Evolutionary conservation across 2,888 invertebrate species (phyloP).

Genomic region (Polyommatus icarus): DNA sequence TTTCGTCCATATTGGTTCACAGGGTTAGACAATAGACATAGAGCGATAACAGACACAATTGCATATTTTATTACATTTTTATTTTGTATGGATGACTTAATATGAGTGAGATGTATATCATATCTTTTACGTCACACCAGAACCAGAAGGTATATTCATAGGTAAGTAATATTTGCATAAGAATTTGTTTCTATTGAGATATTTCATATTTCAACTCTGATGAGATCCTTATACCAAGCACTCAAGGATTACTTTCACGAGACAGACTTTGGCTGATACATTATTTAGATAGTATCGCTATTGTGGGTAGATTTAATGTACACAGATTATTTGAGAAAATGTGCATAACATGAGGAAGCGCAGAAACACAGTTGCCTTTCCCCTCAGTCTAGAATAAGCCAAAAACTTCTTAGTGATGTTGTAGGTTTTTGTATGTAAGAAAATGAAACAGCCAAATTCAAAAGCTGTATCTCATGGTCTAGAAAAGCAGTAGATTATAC

Average conservation of each 20-base stretch:
- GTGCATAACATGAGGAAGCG: neutral
- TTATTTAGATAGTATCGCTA: neutral
- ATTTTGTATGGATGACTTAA: neutral
- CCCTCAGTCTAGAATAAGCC: neutral
- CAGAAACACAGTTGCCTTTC: neutral
- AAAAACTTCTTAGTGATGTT: no score
- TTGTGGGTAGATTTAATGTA: neutral
- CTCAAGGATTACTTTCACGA: neutral
- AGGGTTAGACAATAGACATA: no score
- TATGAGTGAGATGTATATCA: neutral
- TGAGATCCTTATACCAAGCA: neutral
- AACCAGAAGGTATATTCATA: neutral
- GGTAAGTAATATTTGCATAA: slow-evolving; percentile 11
- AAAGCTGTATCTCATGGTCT: no score
- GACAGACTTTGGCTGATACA: neutral
- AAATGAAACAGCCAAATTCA: no score
- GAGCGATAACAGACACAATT: neutral
- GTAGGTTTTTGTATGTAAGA: no score
- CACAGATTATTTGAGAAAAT: neutral
- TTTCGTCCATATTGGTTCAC: no score
- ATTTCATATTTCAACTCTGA: neutral
- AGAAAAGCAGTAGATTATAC: no score
- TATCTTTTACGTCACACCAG: neutral
- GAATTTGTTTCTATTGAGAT: neutral
- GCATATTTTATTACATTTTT: neutral